Evolutionary conservation across 2,888 invertebrate species (phyloP), one percentile per base, ranked within the genome.

Genomic region (Stenurella melanura): DNA sequence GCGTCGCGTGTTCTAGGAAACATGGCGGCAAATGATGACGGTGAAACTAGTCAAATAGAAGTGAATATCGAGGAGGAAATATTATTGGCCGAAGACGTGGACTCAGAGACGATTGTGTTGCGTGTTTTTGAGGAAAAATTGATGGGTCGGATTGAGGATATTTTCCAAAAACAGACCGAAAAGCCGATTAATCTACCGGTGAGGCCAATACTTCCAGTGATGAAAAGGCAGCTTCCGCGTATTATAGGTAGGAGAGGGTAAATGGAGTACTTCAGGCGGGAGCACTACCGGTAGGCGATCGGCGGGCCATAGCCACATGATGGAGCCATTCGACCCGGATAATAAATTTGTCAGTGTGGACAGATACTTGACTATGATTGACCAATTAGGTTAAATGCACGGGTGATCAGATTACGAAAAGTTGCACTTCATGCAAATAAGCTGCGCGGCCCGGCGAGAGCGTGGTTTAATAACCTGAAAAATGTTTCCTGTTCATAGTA

Each of bases 401-500:
- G 21, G 50, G 15, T 66, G 66, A 50, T 19, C 66, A 1, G 42
- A 21, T 0, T 66, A 66, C 15, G 66, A 66, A 11, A 18, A 42
- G 21, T 17, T 50, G 6, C 5, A 38, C 15, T 15, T 66, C 6
- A 42, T 19, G 12, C 50, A 66, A 15, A 42, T 4, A 66, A 66
- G 6, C 50, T 66, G 50, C 19, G 19, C 9, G 80, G 76, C 10
- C 19, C 76, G 5, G 74, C 74, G 4, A 68, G 73, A 9, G 38
- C 56, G n/a, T 78, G 79, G 80, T 79, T 69, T 54, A 19, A 71
- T 21, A 72, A 64, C 10, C 38, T 76, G 34, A 74, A 76, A 6
- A 58, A 76, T 11, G 85, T 85, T 26, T 60, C 82, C 21, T 61
- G 81, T 3, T 68, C 79, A 0, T 87, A 87, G 87, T 74, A 75